Base-by-base conservation (phyloP, 1,140 invertebrate species). In the Condylostylus longicornis region DNA sequence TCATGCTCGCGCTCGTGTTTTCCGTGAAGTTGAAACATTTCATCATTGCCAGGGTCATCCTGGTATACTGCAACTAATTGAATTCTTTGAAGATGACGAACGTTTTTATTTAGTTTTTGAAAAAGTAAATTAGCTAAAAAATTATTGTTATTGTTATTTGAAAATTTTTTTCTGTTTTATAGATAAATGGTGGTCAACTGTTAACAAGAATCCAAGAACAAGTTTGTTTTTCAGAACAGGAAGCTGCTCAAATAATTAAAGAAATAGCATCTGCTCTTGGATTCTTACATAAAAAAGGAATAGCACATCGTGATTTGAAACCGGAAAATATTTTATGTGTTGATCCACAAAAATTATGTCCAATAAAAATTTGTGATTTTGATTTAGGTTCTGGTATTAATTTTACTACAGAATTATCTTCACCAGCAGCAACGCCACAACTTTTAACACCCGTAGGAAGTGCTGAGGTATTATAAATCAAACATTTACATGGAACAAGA, bases 251-350 rank as follows among this genome's bases (percentile, higher is more conserved):
- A 53, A 89, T 98, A 38, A 75, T 96, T 32, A 75, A 79, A 46
- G 89, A 97, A 63, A 80, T 98, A 28, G 91, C 93, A n/a, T 82
- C 77, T 48, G 90, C 89, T 17, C 65, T 97, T 23, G 75, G 87
- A 61, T 96, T 91, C 65, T 71, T 98, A 37, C 93, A 97, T 63
- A 82, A 81, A 46, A 94, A 93, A 68, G 88, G 82, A 39, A 90
- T 93, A 45, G 88, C 88, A 25, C 88, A 91, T 62, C 71, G 88
- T 34, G 89, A 95, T 66, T 70, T 95, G 46, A 95, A 95, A 64
- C 93, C 93, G 2, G 93, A 98, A 66, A 98, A 98, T 65, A 95
- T 98, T 48, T 68, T 98, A 30, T 98, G 93, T 63, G 85, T 90
- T 4, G 70, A 82, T 59, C 72, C 73, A 18, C 82, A 90, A 54